phyloP scores from a whole-genome alignment of 2,888 invertebrate genomes.

The Mythimna albipuncta region DNA sequence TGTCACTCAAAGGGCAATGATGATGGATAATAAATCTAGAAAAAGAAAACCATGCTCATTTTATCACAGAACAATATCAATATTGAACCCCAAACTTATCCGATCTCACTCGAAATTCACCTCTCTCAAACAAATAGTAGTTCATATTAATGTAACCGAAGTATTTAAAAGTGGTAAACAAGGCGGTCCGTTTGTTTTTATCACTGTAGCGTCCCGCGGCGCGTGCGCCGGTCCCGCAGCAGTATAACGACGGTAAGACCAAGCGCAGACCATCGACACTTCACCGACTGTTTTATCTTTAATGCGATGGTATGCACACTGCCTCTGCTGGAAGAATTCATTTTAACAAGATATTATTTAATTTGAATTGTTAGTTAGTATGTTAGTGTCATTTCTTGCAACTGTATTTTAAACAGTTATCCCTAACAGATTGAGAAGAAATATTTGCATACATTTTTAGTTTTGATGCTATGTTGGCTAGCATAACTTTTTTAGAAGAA shows the following conservation, averaged over 20 bases:
- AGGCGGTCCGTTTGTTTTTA: constrained; percentile 64
- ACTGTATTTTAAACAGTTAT: too few species aligned
- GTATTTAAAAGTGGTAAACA: constrained; percentile 67
- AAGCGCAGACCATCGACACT: constrained; percentile 44
- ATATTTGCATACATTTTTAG: neutral
- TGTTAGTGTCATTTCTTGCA: neutral
- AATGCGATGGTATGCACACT: constrained; percentile 5
- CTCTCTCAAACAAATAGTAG: constrained; percentile 46
- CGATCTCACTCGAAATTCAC: constrained; percentile 39
- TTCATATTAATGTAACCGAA: constrained; percentile 53
- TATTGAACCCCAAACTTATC: neutral
- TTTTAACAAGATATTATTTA: neutral
- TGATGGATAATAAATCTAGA: too few species aligned
- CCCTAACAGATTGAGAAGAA: too few species aligned
- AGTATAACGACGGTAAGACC: constrained; percentile 47
- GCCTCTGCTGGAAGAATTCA: neutral
- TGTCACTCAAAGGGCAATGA: too few species aligned
- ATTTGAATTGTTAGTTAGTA: neutral
- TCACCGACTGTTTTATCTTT: constrained; percentile 23
- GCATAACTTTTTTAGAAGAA: neutral
- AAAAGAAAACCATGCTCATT: too few species aligned
- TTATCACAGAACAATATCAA: neutral
- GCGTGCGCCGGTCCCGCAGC: constrained; percentile 50
- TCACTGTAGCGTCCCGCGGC: constrained; percentile 63
- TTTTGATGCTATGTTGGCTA: neutral